Evolutionary conservation across 53 echinoderm and acorn worm species (phyloP).

Genomic region (Arbacia lixula): DNA sequence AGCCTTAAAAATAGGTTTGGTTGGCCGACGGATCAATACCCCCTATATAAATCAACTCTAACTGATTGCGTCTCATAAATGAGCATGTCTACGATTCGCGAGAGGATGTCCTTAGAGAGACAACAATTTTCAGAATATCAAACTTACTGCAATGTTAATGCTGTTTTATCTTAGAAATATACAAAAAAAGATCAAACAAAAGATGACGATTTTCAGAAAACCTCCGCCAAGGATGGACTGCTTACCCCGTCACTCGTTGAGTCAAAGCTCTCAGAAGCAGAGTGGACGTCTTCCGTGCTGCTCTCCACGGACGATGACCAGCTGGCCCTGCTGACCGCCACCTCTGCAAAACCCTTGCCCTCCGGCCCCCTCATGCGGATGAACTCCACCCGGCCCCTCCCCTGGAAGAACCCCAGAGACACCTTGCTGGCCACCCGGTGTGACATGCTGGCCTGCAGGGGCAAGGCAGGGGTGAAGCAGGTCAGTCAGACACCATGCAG

Average conservation of each 20-base stretch:
- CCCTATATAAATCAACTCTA: no score
- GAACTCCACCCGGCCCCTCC: slow-evolving; percentile 85
- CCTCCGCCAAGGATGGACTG: neutral
- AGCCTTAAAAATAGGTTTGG: no score
- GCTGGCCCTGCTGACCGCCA: slow-evolving; percentile 82
- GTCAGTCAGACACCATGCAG: neutral
- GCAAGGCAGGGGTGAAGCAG: neutral
- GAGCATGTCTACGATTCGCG: no score
- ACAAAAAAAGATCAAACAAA: no score
- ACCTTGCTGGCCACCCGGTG: slow-evolving; percentile 77
- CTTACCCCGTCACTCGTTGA: slow-evolving; percentile 72
- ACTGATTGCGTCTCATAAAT: no score
- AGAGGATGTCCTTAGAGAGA: no score
- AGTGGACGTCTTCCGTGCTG: slow-evolving; percentile 64
- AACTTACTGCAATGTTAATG: no score
- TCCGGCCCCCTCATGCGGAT: slow-evolving; percentile 98
- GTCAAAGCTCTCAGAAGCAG: slow-evolving; percentile 66
- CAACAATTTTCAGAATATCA: no score
- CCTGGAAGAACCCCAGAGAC: slow-evolving; percentile 85
- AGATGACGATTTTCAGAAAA: no score
- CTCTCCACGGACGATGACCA: slow-evolving; percentile 75
- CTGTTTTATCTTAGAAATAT: no score
- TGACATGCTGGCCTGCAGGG: slow-evolving; percentile 82
- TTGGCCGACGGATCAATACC: no score
- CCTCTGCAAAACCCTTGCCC: slow-evolving; percentile 97